Evolutionary conservation across 2,113 vertebrate species (phyloP).

Genomic region (Charina bottae): DNA sequence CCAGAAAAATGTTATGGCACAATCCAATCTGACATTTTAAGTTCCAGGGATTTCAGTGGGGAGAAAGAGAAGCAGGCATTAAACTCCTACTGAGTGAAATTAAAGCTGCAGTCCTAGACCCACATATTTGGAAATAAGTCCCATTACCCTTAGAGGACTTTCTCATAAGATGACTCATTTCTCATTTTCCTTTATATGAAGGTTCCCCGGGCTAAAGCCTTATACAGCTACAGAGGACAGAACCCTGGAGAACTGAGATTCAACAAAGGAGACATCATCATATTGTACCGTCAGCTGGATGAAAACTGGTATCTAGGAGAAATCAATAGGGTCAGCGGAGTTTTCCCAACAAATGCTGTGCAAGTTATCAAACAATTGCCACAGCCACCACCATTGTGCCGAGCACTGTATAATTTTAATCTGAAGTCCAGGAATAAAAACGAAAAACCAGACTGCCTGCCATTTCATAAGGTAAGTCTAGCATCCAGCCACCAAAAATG

Average conservation of each 20-base stretch:
- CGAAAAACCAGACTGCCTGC: constrained; percentile 78
- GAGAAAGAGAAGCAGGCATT: neutral
- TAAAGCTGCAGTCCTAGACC: neutral
- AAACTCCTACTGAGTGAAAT: neutral
- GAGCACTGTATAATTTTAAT: constrained; percentile 83
- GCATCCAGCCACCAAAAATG: accelerated
- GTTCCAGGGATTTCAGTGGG: neutral
- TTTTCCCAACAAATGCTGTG: constrained; percentile 73
- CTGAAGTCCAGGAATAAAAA: constrained; percentile 74
- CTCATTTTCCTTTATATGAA: constrained; percentile 59
- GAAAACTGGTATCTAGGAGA: constrained; percentile 84
- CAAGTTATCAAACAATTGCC: constrained; percentile 78
- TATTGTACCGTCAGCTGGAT: constrained; percentile 78
- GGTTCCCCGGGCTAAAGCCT: constrained; percentile 80
- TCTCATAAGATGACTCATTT: neutral
- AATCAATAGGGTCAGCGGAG: constrained; percentile 70
- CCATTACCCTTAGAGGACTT: neutral
- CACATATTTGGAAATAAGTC: neutral
- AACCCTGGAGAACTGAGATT: constrained; percentile 78
- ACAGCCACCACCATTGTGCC: constrained; percentile 78
- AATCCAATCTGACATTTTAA: neutral
- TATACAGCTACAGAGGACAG: constrained; percentile 78
- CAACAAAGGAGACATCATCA: constrained; percentile 78
- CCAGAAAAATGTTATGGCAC: neutral
- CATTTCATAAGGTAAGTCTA: constrained; percentile 80